Evolutionary conservation across 2,888 invertebrate genomes (phyloP).

Genomic region (Morpho achilles): DNA sequence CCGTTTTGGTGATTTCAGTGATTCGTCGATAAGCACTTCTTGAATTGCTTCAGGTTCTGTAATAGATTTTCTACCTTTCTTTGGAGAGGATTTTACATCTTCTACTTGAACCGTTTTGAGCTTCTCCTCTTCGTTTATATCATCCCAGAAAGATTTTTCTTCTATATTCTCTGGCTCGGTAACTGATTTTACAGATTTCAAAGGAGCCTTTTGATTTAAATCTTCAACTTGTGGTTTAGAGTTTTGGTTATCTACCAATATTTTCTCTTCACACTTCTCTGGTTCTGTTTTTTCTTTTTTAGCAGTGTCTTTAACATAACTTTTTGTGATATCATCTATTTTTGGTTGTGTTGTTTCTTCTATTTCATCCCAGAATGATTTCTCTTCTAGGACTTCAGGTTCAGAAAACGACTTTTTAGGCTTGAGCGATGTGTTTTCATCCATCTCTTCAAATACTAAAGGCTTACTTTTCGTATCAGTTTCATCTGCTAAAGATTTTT

Average conservation of each 20-base stretch:
- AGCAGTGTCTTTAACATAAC: conserved; percentile 31
- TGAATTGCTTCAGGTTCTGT: conserved; percentile 54
- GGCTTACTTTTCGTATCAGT: conserved; percentile 41
- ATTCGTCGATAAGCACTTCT: conserved; percentile 57
- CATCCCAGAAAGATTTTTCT: conserved; percentile 56
- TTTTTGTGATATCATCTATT: conserved; percentile 19
- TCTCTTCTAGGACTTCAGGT: conserved; percentile 37
- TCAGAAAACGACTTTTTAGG: conserved; percentile 43
- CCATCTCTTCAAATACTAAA: conserved; percentile 41
- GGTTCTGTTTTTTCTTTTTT: conserved; percentile 44
- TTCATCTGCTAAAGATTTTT: conserved; percentile 49
- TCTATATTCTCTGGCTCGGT: conserved; percentile 47
- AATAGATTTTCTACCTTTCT: conserved; percentile 45
- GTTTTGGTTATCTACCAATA: conserved; percentile 1
- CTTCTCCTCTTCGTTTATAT: conserved; percentile 40
- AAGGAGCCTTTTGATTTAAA: conserved; percentile 40
- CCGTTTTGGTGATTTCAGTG: conserved; percentile 57
- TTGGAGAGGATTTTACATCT: conserved; percentile 42
- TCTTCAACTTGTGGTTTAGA: conserved; percentile 24
- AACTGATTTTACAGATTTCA: conserved; percentile 47
- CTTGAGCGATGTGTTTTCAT: conserved; percentile 34
- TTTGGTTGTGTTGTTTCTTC: conserved; percentile 40
- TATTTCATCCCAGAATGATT: conserved; percentile 37
- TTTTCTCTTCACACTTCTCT: conserved; percentile 35
- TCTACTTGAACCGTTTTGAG: conserved; percentile 38